Evolutionary conservation across 64 coral and sea anemone species (phyloP).

Genomic region (Montipora sp.): DNA sequence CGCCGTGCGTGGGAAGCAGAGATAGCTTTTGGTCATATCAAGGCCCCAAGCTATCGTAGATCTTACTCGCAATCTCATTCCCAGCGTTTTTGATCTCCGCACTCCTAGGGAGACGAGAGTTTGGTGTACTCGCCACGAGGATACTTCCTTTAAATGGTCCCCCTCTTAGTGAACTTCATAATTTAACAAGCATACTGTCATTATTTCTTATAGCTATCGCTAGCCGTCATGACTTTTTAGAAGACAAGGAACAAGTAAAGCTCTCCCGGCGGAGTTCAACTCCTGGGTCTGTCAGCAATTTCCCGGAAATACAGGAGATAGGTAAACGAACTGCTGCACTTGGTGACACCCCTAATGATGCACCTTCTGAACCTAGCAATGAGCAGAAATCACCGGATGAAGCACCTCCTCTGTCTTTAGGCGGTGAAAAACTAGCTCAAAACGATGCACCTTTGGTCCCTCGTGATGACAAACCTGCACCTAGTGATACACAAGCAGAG

Average conservation of each 20-base stretch:
- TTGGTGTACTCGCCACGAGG: no score
- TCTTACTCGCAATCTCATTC: no score
- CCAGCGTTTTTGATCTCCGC: no score
- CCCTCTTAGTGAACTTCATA: not conserved
- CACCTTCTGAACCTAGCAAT: not conserved
- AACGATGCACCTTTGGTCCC: not conserved
- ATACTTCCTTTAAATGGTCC: no score
- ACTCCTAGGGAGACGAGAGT: no score
- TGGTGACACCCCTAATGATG: not conserved
- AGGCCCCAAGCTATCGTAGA: no score
- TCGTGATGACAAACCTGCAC: not conserved
- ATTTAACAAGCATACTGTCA: not conserved
- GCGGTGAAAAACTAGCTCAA: not conserved
- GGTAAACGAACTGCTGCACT: not conserved
- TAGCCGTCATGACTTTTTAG: conserved; percentile 31
- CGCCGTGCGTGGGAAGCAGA: no score
- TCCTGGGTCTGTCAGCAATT: not conserved
- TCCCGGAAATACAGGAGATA: not conserved
- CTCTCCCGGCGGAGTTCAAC: not conserved
- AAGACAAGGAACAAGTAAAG: conserved; percentile 9
- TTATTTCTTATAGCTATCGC: conserved; percentile 9
- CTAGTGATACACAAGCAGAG: not conserved
- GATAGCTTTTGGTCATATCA: no score
- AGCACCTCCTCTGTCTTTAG: not conserved
- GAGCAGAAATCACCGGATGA: not conserved